Evolutionary conservation across 2,888 invertebrate species (phyloP).

Genomic region (Teleiodes luculella): DNA sequence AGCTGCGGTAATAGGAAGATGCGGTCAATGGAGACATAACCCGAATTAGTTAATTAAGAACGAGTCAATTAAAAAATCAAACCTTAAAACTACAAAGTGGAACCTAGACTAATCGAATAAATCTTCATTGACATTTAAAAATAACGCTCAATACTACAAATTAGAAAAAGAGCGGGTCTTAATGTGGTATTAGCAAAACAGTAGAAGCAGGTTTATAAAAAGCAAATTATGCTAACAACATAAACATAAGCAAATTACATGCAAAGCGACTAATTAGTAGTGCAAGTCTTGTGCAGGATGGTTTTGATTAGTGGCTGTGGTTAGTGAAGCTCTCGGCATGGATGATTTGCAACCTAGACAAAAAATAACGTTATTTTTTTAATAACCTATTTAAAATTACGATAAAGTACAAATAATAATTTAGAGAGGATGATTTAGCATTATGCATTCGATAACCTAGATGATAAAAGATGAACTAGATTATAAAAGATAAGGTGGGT

Average conservation of each 20-base stretch:
- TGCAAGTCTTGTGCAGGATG: neutral
- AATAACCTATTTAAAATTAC: too few species aligned
- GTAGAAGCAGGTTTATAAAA: neutral
- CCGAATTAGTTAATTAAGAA: conserved; percentile 4
- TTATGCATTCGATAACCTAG: neutral
- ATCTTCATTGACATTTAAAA: neutral
- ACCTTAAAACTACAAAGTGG: neutral
- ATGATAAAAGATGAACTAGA: neutral
- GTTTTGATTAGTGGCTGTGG: neutral
- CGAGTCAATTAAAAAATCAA: neutral
- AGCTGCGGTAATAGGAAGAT: too few species aligned
- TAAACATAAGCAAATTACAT: neutral
- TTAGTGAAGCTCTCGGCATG: neutral
- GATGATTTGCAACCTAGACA: neutral
- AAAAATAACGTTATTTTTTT: neutral
- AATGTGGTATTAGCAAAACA: neutral
- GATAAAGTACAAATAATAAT: too few species aligned
- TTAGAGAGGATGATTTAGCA: neutral
- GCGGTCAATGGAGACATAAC: conserved; percentile 3
- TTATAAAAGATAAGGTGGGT: too few species aligned
- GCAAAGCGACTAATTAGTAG: neutral
- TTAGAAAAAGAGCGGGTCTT: too few species aligned
- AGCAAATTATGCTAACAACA: neutral
- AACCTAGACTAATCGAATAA: neutral
- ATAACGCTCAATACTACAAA: neutral